These are phyloP conservation scores for Hyla sarda DNA, from an alignment of 2,113 vertebrate species.

Conservation along the genomic window DNA sequence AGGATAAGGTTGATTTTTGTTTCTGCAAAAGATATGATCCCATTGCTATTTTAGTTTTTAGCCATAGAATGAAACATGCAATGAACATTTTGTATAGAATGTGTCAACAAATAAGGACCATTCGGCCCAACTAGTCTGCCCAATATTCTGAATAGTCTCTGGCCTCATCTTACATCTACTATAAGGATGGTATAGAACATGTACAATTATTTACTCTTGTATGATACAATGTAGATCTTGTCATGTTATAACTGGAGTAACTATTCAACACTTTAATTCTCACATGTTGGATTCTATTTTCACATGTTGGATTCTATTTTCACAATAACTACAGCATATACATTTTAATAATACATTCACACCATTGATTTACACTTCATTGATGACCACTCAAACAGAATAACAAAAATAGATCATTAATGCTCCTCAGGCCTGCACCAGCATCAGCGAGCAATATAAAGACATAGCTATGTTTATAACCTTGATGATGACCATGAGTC, in stretches of 20 bases:
- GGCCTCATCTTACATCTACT: too few species aligned
- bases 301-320: conserved; percentile 9
- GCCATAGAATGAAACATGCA: too few species aligned
- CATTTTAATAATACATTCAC: neutral
- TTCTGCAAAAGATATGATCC: too few species aligned
- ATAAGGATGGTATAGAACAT: too few species aligned
- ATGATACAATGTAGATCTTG: neutral
- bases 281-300: too few species aligned
- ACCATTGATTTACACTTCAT: neutral
- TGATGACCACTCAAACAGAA: neutral
- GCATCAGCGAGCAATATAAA: neutral
- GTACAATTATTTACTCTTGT: neutral
- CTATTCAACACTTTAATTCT: neutral
- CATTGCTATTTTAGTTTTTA: too few species aligned
- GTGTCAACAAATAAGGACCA: too few species aligned
- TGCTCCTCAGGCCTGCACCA: neutral
- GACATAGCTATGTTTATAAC: neutral
- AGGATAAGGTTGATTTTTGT: too few species aligned
- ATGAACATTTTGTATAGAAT: too few species aligned
- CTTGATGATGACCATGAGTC: neutral
- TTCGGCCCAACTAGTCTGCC: too few species aligned
- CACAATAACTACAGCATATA: neutral
- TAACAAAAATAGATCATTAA: neutral
- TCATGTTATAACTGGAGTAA: neutral
- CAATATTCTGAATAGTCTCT: too few species aligned